Evolutionary conservation across 2,797 vertebrate species (phyloP).

Genomic region (Malacoraja senta): DNA sequence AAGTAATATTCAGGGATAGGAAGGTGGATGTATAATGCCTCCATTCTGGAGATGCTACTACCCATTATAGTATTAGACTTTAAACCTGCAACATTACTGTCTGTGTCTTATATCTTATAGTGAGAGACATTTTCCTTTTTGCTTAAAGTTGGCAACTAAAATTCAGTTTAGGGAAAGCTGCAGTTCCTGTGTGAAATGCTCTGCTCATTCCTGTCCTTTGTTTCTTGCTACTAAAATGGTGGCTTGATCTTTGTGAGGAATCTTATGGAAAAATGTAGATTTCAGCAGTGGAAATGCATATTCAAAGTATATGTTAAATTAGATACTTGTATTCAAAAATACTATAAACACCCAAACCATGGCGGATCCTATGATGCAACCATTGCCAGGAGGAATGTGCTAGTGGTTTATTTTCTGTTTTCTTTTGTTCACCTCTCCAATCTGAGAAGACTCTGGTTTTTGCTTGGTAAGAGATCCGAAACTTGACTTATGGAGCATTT

Average conservation of each 20-base stretch:
- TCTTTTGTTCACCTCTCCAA: too few relatives aligned
- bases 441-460: neutral
- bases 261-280: neutral
- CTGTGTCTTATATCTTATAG: neutral
- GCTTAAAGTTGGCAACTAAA: neutral
- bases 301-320: neutral
- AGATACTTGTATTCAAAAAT: neutral
- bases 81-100: neutral
- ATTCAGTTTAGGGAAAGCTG: neutral
- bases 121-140: neutral
- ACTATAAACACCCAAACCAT: neutral
- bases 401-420: neutral
- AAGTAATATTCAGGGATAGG: neutral
- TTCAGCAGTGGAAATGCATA: neutral
- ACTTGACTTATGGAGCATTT: neutral
- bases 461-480: neutral
- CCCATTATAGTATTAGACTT: neutral
- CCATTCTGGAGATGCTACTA: neutral
- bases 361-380: neutral
- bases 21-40: neutral
- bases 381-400: neutral
- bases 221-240: neutral
- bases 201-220: neutral
- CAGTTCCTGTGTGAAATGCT: neutral
- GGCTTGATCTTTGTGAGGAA: neutral